phyloP scores from a whole-genome alignment of 2,797 vertebrate species.

The Tragelaphus eurycerus region DNA sequence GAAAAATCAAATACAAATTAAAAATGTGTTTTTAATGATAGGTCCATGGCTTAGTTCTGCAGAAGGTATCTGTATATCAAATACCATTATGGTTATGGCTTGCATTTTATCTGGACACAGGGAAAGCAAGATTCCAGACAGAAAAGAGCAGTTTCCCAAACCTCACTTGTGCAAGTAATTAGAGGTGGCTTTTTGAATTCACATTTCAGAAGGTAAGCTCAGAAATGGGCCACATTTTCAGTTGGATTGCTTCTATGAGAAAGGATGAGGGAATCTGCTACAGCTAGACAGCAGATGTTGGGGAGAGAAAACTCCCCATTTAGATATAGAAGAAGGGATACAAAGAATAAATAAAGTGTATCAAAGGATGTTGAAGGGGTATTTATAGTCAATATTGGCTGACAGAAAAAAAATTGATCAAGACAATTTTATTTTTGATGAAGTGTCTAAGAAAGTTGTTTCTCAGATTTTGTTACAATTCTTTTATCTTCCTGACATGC shows the following conservation, averaged over 20 bases:
- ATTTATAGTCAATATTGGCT: constrained; percentile 83
- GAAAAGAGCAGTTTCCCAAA: constrained; percentile 89
- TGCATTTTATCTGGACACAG: constrained; percentile 89
- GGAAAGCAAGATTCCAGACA: constrained; percentile 88
- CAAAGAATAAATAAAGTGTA: background rate
- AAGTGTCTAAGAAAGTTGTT: background rate
- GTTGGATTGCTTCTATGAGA: constrained; percentile 67
- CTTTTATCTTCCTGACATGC: background rate
- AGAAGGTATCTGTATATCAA: constrained; percentile 91
- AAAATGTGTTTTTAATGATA: constrained; percentile 72
- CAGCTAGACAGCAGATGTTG: constrained; percentile 72
- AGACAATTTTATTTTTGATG: constrained; percentile 65
- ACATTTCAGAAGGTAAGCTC: constrained; percentile 89
- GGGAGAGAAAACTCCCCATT: constrained; percentile 41
- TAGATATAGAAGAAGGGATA: constrained; percentile 72
- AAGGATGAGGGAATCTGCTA: background rate
- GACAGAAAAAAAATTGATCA: constrained; percentile 84
- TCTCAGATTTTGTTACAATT: background rate
- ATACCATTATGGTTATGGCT: constrained; percentile 86
- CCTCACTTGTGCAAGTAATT: constrained; percentile 89
- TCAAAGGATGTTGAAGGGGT: constrained; percentile 61
- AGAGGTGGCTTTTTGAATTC: constrained; percentile 91
- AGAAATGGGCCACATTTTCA: constrained; percentile 86
- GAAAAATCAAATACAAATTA: constrained; percentile 66
- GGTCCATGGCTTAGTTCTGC: constrained; percentile 60